These are phyloP conservation scores for Cyclophora punctaria DNA, from an alignment of 2,888 invertebrate genomes.

Conservation along the genomic window DNA sequence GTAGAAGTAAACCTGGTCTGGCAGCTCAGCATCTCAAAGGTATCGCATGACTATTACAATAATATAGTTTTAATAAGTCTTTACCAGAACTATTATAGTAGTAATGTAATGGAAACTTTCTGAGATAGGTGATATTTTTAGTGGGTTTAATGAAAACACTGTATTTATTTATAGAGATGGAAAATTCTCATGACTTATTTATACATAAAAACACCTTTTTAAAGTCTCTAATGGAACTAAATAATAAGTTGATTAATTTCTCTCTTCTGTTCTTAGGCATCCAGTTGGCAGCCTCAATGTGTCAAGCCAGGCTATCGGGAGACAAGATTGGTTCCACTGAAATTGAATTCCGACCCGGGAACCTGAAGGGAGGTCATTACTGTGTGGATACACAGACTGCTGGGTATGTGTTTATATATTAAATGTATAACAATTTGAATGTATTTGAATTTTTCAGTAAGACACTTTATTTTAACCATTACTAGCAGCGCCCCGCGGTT, in stretches of 20 bases:
- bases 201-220: too few species aligned
- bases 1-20: slow-evolving; percentile 87
- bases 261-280: slow-evolving; percentile 70
- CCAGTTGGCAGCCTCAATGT: slow-evolving; percentile 82
- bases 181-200: too few species aligned
- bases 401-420: slow-evolving; percentile 69
- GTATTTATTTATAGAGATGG: too few species aligned
- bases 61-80: too few species aligned
- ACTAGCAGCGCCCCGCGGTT: too few species aligned
- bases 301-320: slow-evolving; percentile 82
- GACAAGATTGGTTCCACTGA: slow-evolving; percentile 83
- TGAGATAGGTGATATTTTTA: too few species aligned
- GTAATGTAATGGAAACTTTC: too few species aligned
- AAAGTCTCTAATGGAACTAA: neutral
- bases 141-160: too few species aligned
- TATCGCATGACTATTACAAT: slow-evolving; percentile 24
- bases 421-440: too few species aligned
- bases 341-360: slow-evolving; percentile 81
- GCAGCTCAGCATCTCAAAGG: slow-evolving; percentile 89
- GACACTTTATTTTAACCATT: too few species aligned
- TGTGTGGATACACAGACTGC: slow-evolving; percentile 86
- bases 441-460: too few species aligned
- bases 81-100: too few species aligned
- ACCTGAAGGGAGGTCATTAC: slow-evolving; percentile 77
- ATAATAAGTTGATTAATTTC: neutral